Conservation (phyloP, 2,113 vertebrate genomes). For the Embiotoca jacksoni region DNA sequence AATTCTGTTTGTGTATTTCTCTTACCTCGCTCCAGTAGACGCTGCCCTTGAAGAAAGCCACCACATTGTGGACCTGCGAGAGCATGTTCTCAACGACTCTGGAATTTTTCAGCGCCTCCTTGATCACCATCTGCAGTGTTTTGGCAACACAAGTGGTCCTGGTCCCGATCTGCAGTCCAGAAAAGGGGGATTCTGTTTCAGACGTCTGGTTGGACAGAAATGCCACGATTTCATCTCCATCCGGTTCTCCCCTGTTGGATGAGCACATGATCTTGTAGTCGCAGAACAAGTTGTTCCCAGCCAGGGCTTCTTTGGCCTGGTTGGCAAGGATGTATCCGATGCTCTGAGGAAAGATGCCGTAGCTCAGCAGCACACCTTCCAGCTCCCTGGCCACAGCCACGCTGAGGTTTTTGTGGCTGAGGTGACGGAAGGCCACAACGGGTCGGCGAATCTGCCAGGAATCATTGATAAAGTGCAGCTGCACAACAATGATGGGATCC, state of each 20-base stretch:
- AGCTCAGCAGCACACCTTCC: conserved; percentile 83
- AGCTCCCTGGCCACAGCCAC: conserved; percentile 70
- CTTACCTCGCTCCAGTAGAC: conserved; percentile 83
- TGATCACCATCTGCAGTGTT: conserved; percentile 79
- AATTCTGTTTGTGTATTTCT: neutral
- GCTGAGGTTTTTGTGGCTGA: conserved; percentile 65
- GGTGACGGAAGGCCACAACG: conserved; percentile 80
- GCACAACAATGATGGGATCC: conserved; percentile 74
- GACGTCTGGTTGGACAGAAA: conserved; percentile 76
- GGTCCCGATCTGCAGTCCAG: conserved; percentile 76
- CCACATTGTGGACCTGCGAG: conserved; percentile 78
- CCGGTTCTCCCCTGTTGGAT: conserved; percentile 71
- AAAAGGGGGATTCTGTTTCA: conserved; percentile 62
- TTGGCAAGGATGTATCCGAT: conserved; percentile 81
- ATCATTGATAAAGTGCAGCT: conserved; percentile 81
- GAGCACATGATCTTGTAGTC: conserved; percentile 82
- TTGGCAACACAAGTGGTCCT: conserved; percentile 67
- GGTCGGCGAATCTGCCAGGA: conserved; percentile 81
- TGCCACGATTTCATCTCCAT: conserved; percentile 76
- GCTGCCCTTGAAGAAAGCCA: conserved; percentile 82
- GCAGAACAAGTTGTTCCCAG: conserved; percentile 79
- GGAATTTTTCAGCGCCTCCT: conserved; percentile 82
- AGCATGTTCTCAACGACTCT: conserved; percentile 82
- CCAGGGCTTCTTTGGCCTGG: conserved; percentile 79
- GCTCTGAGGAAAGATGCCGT: conserved; percentile 81